Base-by-base conservation (phyloP, 2,888 invertebrate genomes). In the Nysson spinosus region DNA sequence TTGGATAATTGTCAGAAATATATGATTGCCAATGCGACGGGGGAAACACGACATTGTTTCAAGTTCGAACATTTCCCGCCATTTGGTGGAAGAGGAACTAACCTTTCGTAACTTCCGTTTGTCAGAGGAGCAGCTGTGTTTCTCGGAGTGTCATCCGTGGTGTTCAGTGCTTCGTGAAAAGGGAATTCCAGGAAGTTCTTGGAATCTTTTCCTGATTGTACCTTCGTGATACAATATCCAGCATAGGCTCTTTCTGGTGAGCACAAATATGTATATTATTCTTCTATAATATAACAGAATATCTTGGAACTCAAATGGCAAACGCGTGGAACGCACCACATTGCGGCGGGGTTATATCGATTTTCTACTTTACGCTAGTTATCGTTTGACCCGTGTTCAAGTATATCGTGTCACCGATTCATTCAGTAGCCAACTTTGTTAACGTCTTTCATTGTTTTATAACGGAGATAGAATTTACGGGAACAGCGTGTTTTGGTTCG, bases 311-410 rank as follows among this genome's bases (percentile, higher is more conserved):
- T n/a, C n/a, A n/a, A n/a, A 9, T 40, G 20, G 14, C 3, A 52
- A 60, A 44, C 24, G 24, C 26, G 52, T 37, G 11, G 20, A 14
- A 57, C 34, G 40, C 49, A 57, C 20, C 35, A 68, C 68, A 69
- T 61, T 61, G 70, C 64, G 43, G 57, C 46, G 43, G 51, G 61
- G 50, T 69, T 63, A 37, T 70, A 70, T 70, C 70, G 70, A 70
- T 70, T 70, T 70, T 68, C 46, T 63, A 28, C 58, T 54, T 61
- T 49, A 47, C 37, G 58, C 46, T 46, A 51, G 49, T 28, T 57
- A 42, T 61, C 54, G 37, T 56, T 54, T 55, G 5, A 47, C 51
- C 26, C 19, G 39, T 6, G n/a, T 32, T 44, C 22, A 55, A 58
- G 50, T 30, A 46, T 19, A 7, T 14, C 12, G 1, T 14, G 9